These are phyloP conservation scores for Drosophila bocqueti DNA, from an alignment of 1,140 invertebrate genomes.

Conservation along the genomic window DNA sequence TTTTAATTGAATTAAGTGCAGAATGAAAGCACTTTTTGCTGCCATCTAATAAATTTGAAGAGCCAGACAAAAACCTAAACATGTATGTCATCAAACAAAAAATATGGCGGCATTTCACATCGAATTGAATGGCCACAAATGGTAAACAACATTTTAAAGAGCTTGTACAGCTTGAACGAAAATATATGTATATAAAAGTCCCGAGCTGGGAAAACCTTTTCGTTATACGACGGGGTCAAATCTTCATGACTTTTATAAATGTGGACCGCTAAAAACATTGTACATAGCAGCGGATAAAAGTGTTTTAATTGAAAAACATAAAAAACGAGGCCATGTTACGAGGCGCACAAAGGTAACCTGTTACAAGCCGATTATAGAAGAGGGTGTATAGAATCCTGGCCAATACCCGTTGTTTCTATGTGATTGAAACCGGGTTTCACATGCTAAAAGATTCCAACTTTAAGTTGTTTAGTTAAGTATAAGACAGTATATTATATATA, in stretches of 20 bases:
- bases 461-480: neutral
- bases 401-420: neutral
- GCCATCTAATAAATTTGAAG: conserved; percentile 18
- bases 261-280: neutral
- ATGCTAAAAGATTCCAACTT: neutral
- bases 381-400: neutral
- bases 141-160: conserved; percentile 8
- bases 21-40: neutral
- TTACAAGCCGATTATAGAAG: neutral
- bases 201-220: neutral
- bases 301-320: neutral
- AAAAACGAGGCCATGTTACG: neutral
- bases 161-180: neutral
- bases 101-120: conserved; percentile 5
- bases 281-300: neutral
- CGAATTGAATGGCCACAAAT: conserved; percentile 29
- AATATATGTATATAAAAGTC: neutral
- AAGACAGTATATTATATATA: too few species aligned
- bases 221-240: neutral
- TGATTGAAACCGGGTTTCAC: too few species aligned
- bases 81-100: conserved; percentile 20
- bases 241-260: neutral
- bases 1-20: conserved; percentile 25
- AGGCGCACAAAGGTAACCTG: neutral
- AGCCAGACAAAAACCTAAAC: conserved; percentile 3